Evolutionary conservation across 2,797 vertebrate genomes (phyloP), one percentile per base, ranked within the genome.

Genomic region (Scolopax bukidnonensis): DNA sequence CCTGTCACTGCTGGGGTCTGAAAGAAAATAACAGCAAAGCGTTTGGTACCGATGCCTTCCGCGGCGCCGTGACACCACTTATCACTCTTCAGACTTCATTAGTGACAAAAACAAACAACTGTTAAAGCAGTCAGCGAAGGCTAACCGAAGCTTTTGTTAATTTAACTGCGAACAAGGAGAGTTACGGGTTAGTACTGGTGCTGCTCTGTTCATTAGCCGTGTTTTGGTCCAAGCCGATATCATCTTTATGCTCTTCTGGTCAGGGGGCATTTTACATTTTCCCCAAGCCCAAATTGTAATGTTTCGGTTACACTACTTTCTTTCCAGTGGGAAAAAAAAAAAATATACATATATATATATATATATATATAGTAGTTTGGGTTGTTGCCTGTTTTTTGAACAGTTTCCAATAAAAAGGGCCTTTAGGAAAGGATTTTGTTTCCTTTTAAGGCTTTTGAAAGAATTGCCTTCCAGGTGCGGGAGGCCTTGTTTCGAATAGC

Each of bases 1-100:
- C 98, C 98, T 96, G 98, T 98, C 98, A 98, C 97, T 97, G 98
- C 97, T 97, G 98, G 97, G 97, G 98, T 98, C 99, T 99, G 99
- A 93, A 98, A 99, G 87, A 99, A 98, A 96, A 97, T n/a, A 95
- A 98, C 84, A 98, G 91, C 79, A 82, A 88, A 97, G 84, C n/a
- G 78, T 96, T 98, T 97, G 96, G 98, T 97, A 98, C 91, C 95
- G 95, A 70, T 70, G 94, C 40, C 76, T 95, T 82, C 92, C 33
- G 73, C 23, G 3, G 36, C 17, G 91, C 81, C 45, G 84, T 33
- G 94, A 91, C 95, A 97, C 97, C 95, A 81, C 93, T 86, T 97
- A 96, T 71, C 97, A 91, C 96, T 92, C 92, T 81, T 81, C 92
- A 96, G 95, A 91, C 91, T 97, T 96, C 97, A 97, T 98, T 97